These are phyloP conservation scores for Cottoperca gobio DNA, from an alignment of 2,797 vertebrate species.

Conservation along the genomic window DNA sequence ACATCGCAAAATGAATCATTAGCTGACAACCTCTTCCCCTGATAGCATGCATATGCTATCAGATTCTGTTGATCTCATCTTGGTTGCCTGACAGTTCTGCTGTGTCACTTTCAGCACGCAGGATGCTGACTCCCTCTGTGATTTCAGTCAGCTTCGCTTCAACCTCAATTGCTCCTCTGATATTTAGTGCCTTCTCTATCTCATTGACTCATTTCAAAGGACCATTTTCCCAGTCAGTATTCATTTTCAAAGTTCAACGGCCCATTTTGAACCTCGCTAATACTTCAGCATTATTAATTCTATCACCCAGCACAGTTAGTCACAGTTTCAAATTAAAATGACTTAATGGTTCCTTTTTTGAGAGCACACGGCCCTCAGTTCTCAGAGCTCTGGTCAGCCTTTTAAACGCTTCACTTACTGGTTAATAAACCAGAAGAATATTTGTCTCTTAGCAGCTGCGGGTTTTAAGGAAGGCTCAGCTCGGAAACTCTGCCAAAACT, in stretches of 20 bases:
- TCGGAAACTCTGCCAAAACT: conserved; percentile 31
- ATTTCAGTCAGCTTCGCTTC: conserved; percentile 30
- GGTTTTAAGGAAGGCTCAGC: conserved; percentile 23
- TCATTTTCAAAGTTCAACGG: conserved; percentile 18
- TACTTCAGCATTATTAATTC: conserved; percentile 9
- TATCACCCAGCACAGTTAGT: conserved; percentile 11
- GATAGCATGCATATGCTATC: conserved; percentile 30
- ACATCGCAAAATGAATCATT: conserved; percentile 26
- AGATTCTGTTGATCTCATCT: conserved; percentile 48
- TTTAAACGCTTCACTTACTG: conserved; percentile 22
- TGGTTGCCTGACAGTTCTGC: conserved; percentile 36
- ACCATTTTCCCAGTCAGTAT: conserved; percentile 4
- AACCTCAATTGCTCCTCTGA: conserved; percentile 34
- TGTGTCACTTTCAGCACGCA: conserved; percentile 45
- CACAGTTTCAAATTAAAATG: conserved; percentile 38
- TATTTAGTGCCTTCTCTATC: conserved; percentile 24
- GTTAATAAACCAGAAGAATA: conserved; percentile 40
- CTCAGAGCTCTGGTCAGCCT: conserved; percentile 33
- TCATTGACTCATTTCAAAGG: conserved; percentile 37
- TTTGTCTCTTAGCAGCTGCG: conserved; percentile 16
- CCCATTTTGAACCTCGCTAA: conserved; percentile 26
- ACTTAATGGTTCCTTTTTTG: conserved; percentile 20
- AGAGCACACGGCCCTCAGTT: neutral
- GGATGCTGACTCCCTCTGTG: conserved; percentile 50
- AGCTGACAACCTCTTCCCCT: conserved; percentile 29